phyloP scores from a whole-genome alignment of 2,797 vertebrate genomes.

The Thalassophryne amazonica region DNA sequence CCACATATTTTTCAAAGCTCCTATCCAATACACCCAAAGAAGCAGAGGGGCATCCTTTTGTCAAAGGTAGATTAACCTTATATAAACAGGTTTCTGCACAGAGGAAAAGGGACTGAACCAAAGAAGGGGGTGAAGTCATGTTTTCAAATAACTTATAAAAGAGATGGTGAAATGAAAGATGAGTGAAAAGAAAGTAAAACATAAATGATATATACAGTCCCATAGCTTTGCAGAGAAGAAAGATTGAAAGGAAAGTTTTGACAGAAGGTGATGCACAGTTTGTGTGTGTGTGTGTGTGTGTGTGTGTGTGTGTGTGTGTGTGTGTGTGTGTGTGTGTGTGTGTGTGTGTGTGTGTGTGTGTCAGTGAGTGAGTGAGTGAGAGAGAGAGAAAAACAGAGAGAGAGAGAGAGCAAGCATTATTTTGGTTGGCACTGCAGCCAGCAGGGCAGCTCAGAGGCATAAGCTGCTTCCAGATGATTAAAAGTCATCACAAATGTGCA shows the following conservation, averaged over 20 bases:
- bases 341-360: too few species aligned
- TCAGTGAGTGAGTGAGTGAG: slow-evolving; percentile 14
- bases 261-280: slow-evolving; percentile 45
- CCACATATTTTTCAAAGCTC: slow-evolving; percentile 64
- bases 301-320: too few species aligned
- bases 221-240: slow-evolving; percentile 40
- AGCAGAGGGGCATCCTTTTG: slow-evolving; percentile 62
- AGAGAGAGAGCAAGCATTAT: slow-evolving; percentile 35
- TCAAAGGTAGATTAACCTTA: slow-evolving; percentile 70
- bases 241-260: slow-evolving; percentile 53
- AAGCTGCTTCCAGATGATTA: slow-evolving; percentile 67
- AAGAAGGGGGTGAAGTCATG: not conserved
- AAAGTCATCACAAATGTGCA: slow-evolving; percentile 43
- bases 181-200: slow-evolving; percentile 33
- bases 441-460: slow-evolving; percentile 65
- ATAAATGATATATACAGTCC: slow-evolving; percentile 43
- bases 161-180: slow-evolving; percentile 35
- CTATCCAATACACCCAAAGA: slow-evolving; percentile 55
- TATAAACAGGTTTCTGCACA: slow-evolving; percentile 63
- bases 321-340: too few species aligned
- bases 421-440: slow-evolving; percentile 60
- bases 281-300: too few species aligned
- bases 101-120: slow-evolving; percentile 37
- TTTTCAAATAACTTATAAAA: slow-evolving; percentile 52
- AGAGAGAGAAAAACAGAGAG: slow-evolving; percentile 1